Conservation (phyloP, 2,888 invertebrate species). For the Sialis lutaria region DNA sequence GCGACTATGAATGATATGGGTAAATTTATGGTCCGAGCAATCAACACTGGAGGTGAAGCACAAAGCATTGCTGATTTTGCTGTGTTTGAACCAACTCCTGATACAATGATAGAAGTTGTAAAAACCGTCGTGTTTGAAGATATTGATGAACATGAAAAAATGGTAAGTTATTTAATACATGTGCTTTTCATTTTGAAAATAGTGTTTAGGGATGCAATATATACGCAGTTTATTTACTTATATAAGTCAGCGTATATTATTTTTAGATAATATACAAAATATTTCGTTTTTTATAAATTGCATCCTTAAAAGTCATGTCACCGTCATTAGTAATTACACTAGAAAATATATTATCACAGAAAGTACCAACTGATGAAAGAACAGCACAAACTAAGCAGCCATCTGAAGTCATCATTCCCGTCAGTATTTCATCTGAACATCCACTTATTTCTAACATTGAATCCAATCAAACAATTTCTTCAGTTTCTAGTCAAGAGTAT, state of each 20-base stretch:
- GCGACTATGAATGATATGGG: slow-evolving; percentile 50
- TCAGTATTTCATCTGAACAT: slow-evolving; percentile 5
- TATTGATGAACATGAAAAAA: slow-evolving; percentile 25
- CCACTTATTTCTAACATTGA: slow-evolving; percentile 9
- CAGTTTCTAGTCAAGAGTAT: slow-evolving; percentile 19
- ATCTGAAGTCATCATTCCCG: slow-evolving; percentile 6
- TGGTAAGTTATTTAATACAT: slow-evolving; percentile 19
- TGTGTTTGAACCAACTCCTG: slow-evolving; percentile 50
- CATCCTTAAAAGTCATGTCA: background rate
- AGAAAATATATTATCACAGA: background rate
- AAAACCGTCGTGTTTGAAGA: slow-evolving; percentile 48
- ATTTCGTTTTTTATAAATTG: no score
- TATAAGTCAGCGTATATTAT: no score
- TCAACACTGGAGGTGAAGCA: slow-evolving; percentile 65
- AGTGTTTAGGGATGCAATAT: no score
- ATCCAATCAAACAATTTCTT: slow-evolving; percentile 8
- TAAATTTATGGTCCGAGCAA: slow-evolving; percentile 56
- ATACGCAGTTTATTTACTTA: no score
- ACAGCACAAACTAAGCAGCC: slow-evolving; percentile 4
- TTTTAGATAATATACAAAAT: no score
- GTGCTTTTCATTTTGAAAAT: slow-evolving; percentile 9
- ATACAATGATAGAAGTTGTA: slow-evolving; percentile 46
- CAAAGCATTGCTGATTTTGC: slow-evolving; percentile 64
- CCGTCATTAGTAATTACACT: background rate
- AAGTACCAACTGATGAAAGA: slow-evolving; percentile 1